A percentile compares a stretch with the other conserved stretches of the same genome.
Conservation (phyloP, 2,113 vertebrate species). For the Piprites chloris region DNA sequence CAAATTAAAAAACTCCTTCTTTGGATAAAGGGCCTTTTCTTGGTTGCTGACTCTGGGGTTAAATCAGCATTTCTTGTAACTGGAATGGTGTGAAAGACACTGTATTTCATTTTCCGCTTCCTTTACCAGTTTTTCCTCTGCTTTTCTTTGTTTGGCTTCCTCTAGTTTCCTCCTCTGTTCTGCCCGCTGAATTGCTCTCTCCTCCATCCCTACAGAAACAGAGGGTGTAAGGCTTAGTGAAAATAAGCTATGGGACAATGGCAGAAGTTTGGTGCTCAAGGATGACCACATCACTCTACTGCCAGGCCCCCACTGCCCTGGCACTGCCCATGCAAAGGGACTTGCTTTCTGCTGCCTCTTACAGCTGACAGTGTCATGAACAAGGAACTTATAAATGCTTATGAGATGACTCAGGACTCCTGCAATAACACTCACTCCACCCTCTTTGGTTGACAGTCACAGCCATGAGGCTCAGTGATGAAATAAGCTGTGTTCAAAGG, state of each 20-base stretch:
- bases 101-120: neutral
- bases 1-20: neutral
- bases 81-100: neutral
- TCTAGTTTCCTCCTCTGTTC: conserved; percentile 82
- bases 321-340: neutral
- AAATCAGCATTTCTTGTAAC: neutral
- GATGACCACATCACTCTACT: neutral
- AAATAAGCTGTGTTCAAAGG: neutral
- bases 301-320: neutral
- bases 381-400: neutral
- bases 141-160: conserved; percentile 79
- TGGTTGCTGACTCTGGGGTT: neutral
- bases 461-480: neutral
- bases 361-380: neutral
- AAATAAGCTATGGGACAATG: neutral
- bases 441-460: neutral
- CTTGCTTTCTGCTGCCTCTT: neutral
- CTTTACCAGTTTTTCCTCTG: conserved; percentile 85
- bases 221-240: neutral
- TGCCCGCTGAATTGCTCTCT: conserved; percentile 81
- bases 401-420: neutral
- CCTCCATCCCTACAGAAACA: conserved; percentile 86
- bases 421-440: neutral
- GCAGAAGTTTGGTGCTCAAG: neutral
- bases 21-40: neutral